Base-by-base conservation (phyloP, 1,140 invertebrate genomes). In the Sarcophaga bullata region DNA sequence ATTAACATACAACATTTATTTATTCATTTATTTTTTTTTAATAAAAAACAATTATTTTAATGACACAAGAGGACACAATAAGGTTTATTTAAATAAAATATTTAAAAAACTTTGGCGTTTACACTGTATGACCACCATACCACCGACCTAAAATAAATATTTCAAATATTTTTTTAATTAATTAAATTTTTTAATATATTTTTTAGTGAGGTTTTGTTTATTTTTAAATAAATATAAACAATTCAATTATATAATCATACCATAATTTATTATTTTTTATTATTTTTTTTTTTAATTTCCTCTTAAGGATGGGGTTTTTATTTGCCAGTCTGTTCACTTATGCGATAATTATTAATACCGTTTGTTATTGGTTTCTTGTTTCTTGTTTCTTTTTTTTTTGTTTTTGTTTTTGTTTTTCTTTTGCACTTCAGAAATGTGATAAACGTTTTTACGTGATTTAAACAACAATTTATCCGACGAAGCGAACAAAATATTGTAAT, bases 361-460 rank as follows among this genome's bases (percentile, higher is more conserved):
- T 37, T 37, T 37, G 25, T 37, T 2, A 2, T 37, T 37, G 25
- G 25, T 37, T 37, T 37, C 25, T 37, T 37, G 25, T 37, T 37
- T 37, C 25, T 37, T n/a, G n/a, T n/a, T n/a, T n/a, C 0, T 58
- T 13, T 58, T n/a, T 58, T 58, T 58, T n/a, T 58, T n/a, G 19
- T 19, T 19, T 68, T n/a, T n/a, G n/a, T n/a, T 76, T 76, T 48
- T 76, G 15, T 25, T 52, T 78, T 49, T 50, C 37, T 50, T 78
- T 50, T 50, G 50, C 48, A 50, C 48, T 49, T 17, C n/a, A 49
- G 50, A 78, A 78, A 78, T 78, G 75, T 50, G 75, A 78, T 78
- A 78, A 78, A 78, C 19, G 75, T 19, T 78, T 78, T 78, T 78
- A 78, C 75, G 75, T 78, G 75, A 78, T 78, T 78, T 78, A 17